Evolutionary conservation across 2,888 invertebrate species (phyloP).

Genomic region (Trileptium ribeirensis): DNA sequence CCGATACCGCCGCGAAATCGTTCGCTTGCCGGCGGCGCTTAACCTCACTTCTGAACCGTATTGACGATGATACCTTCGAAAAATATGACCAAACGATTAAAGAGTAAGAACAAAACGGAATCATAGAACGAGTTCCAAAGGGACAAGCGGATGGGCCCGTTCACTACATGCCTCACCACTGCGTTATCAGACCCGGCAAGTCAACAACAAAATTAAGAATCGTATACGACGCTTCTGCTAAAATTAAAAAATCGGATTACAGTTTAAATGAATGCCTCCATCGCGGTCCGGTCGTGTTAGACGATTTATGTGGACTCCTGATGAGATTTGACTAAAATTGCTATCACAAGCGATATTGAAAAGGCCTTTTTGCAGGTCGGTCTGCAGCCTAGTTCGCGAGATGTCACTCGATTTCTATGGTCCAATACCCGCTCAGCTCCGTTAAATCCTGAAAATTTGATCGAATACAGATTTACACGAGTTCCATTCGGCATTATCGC

Average conservation of each 20-base stretch:
- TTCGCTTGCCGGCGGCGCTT: not conserved
- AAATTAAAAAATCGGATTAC: constrained; percentile 13
- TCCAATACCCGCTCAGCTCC: not conserved
- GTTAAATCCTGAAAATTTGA: constrained; percentile 29
- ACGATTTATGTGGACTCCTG: constrained; percentile 25
- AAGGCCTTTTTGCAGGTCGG: constrained; percentile 33
- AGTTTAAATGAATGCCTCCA: constrained; percentile 35
- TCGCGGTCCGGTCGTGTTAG: constrained; percentile 28
- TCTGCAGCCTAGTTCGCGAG: constrained; percentile 28
- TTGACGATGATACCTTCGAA: constrained; percentile 10
- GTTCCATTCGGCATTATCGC: constrained; percentile 35
- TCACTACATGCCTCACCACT: constrained; percentile 35
- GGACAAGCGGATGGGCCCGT: not conserved
- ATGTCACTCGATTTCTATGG: constrained; percentile 20
- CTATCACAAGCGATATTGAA: constrained; percentile 15
- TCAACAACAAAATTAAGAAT: constrained; percentile 34
- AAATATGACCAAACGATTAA: constrained; percentile 21
- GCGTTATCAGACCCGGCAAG: constrained; percentile 28
- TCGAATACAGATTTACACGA: constrained; percentile 29
- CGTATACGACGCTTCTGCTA: constrained; percentile 38
- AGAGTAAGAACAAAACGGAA: constrained; percentile 18
- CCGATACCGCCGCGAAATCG: not conserved
- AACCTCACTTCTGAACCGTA: not conserved
- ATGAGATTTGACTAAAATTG: constrained; percentile 27
- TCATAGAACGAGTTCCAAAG: constrained; percentile 23